phyloP scores from a whole-genome alignment of 1,140 invertebrate species.

The Polyergus mexicanus region DNA sequence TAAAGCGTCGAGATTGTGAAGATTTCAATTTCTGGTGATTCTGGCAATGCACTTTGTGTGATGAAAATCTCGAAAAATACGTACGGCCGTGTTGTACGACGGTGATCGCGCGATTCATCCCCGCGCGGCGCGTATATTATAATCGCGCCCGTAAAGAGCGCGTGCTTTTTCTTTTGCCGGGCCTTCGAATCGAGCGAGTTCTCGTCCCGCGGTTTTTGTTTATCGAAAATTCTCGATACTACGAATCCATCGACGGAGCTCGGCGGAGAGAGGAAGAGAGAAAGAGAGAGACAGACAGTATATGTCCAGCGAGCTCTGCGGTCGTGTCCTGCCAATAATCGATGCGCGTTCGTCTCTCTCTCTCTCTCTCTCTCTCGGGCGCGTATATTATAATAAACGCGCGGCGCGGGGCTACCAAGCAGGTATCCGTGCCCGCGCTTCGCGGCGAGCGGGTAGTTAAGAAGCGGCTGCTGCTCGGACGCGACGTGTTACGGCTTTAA shows the following conservation, averaged over 20 bases:
- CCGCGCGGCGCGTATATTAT: constrained; percentile 20
- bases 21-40: not conserved
- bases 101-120: not conserved
- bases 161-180: not conserved
- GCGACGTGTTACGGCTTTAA: constrained; percentile 84
- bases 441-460: constrained; percentile 79
- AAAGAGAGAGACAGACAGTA: not conserved
- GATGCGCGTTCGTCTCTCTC: constrained; percentile 64
- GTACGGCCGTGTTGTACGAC: not conserved
- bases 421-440: constrained; percentile 57
- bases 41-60: not conserved
- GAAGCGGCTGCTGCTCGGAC: constrained; percentile 80
- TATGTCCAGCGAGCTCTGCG: constrained; percentile 66
- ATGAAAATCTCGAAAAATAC: constrained; percentile 18
- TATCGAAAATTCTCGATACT: constrained; percentile 69
- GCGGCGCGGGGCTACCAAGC: constrained; percentile 69
- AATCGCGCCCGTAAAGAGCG: constrained; percentile 6
- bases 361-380: constrained; percentile 59
- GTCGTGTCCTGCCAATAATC: constrained; percentile 75
- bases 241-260: constrained; percentile 69
- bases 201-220: constrained; percentile 43
- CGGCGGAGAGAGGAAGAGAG: not conserved
- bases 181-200: constrained; percentile 8
- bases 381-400: constrained; percentile 75
- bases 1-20: no score